phyloP scores from a whole-genome alignment of 53 echinoderm and acorn worm species.

The Zoroaster sp. region DNA sequence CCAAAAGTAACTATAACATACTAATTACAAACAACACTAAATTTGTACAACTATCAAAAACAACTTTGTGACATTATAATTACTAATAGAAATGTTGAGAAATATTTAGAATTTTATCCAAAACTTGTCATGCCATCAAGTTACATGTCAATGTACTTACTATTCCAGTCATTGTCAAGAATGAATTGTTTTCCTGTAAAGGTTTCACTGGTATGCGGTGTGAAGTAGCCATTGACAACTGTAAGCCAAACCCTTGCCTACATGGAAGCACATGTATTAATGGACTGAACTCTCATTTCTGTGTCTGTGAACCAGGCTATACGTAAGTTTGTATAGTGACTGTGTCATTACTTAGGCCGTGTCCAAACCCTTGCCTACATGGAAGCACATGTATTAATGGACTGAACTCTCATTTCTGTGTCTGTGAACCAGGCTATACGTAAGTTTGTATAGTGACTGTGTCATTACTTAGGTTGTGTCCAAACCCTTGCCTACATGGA shows the following conservation, averaged over 20 bases:
- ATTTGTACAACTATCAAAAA: background rate
- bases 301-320: conserved; percentile 43
- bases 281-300: conserved; percentile 20
- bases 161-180: background rate
- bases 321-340: background rate
- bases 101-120: too few relatives aligned
- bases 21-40: background rate
- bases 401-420: too few relatives aligned
- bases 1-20: background rate
- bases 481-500: too few relatives aligned
- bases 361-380: background rate
- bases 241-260: conserved; percentile 61
- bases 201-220: conserved; percentile 58
- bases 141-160: too few relatives aligned
- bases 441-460: background rate
- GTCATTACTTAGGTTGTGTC: background rate
- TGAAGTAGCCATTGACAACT: conserved; percentile 55
- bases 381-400: too few relatives aligned
- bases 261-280: conserved; percentile 25
- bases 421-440: too few relatives aligned
- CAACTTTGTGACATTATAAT: too few relatives aligned
- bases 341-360: background rate
- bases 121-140: background rate
- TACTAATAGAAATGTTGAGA: too few relatives aligned
- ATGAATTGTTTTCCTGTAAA: background rate